phyloP scores from a whole-genome alignment of 2,113 vertebrate species.

The Apteryx mantelli region DNA sequence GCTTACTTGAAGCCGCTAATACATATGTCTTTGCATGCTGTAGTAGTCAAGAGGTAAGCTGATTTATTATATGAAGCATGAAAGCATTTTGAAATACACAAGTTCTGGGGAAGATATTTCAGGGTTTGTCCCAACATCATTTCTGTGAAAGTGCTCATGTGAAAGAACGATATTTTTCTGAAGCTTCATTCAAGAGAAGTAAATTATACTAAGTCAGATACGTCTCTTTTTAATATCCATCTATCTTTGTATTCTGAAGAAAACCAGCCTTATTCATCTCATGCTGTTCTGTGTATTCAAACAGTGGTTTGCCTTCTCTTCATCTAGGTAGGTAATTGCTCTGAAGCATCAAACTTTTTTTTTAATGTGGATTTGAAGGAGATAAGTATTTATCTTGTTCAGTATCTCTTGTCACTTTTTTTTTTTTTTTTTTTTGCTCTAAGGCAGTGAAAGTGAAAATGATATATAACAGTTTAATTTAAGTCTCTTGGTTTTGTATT shows the following conservation, averaged over 20 bases:
- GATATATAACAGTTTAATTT: neutral
- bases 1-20: neutral
- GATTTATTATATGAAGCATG: neutral
- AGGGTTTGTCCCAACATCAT: neutral
- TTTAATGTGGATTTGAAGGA: neutral
- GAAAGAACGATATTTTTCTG: neutral
- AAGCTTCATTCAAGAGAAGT: neutral
- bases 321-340: neutral
- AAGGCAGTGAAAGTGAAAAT: neutral
- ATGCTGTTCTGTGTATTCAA: neutral
- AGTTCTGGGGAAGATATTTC: neutral
- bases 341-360: neutral
- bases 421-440: neutral
- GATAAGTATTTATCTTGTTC: neutral
- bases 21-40: neutral
- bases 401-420: neutral
- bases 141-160: neutral
- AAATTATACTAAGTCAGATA: neutral
- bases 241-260: neutral
- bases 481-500: neutral
- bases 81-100: neutral
- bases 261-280: neutral
- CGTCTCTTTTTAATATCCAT: neutral
- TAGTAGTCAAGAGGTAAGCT: neutral
- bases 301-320: neutral